These are phyloP conservation scores for Stigmatopora nigra DNA, from an alignment of 2,113 vertebrate species.

Conservation along the genomic window DNA sequence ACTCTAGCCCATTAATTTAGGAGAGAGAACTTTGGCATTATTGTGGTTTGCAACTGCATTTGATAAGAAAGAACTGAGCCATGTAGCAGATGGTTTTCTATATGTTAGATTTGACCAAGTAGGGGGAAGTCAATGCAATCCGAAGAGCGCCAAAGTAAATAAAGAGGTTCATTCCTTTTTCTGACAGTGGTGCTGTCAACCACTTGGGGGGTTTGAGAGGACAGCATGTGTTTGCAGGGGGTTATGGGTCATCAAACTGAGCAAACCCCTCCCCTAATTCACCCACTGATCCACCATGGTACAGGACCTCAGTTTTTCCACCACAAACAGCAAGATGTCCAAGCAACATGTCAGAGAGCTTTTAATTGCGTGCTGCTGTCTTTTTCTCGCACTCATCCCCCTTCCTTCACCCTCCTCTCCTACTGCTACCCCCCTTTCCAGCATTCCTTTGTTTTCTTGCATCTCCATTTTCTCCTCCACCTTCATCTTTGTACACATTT, in stretches of 20 bases:
- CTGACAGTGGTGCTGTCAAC: slow-evolving; percentile 65
- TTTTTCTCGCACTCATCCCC: slow-evolving; percentile 23
- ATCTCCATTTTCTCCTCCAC: slow-evolving; percentile 7
- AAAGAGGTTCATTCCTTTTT: slow-evolving; percentile 60
- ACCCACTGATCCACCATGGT: slow-evolving; percentile 49
- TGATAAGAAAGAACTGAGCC: not conserved
- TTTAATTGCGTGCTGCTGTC: slow-evolving; percentile 68
- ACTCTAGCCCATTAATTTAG: not conserved
- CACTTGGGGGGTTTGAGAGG: slow-evolving; percentile 51
- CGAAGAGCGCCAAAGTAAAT: slow-evolving; percentile 50
- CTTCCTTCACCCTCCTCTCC: slow-evolving; percentile 10
- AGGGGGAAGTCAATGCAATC: slow-evolving; percentile 11
- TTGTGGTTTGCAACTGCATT: not conserved
- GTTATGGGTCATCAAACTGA: slow-evolving; percentile 69
- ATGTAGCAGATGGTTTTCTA: not conserved
- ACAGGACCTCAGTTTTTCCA: slow-evolving; percentile 55
- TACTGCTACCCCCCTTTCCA: slow-evolving; percentile 24
- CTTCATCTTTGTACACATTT: not conserved
- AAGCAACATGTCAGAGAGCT: slow-evolving; percentile 63
- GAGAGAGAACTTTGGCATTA: not conserved
- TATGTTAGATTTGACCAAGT: slow-evolving; percentile 13
- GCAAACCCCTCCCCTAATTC: slow-evolving; percentile 61
- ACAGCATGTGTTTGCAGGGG: slow-evolving; percentile 60
- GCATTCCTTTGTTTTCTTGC: slow-evolving; percentile 29
- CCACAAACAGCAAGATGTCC: slow-evolving; percentile 66